These are phyloP conservation scores for Istiophorus platypterus DNA, from an alignment of 2,113 vertebrate genomes.

Conservation along the genomic window DNA sequence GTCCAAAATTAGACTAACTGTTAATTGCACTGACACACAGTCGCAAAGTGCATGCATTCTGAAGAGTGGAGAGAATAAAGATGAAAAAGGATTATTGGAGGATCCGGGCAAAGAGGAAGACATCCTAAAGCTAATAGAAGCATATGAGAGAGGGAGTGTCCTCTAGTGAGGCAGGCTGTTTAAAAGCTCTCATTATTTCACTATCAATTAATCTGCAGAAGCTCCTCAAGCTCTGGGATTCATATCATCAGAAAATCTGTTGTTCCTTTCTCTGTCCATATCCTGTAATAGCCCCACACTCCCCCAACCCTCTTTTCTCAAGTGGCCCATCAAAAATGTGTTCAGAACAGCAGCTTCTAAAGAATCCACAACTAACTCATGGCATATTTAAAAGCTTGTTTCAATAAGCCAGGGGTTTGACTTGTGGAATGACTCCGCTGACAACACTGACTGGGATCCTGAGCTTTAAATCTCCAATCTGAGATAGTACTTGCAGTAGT, in stretches of 20 bases:
- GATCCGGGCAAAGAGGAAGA: not conserved
- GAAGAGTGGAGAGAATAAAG: not conserved
- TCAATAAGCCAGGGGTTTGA: slow-evolving; percentile 40
- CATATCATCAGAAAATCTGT: slow-evolving; percentile 53
- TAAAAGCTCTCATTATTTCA: slow-evolving; percentile 72
- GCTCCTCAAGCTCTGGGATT: slow-evolving; percentile 50
- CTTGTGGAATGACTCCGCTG: slow-evolving; percentile 15
- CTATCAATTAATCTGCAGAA: slow-evolving; percentile 66
- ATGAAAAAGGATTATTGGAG: not conserved
- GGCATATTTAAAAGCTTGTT: slow-evolving; percentile 53
- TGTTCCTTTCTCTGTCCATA: slow-evolving; percentile 50
- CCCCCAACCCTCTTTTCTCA: slow-evolving; percentile 14
- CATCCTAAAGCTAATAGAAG: slow-evolving; percentile 7
- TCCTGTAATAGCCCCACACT: slow-evolving; percentile 2
- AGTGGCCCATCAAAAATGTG: slow-evolving; percentile 50
- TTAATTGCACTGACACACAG: not conserved
- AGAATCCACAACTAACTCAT: slow-evolving; percentile 54
- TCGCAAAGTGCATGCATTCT: not conserved
- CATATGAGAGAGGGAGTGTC: not conserved
- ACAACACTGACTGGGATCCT: not conserved
- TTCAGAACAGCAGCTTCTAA: slow-evolving; percentile 47
- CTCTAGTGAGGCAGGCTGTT: slow-evolving; percentile 27
- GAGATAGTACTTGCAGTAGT: not conserved
- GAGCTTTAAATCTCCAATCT: slow-evolving; percentile 25
- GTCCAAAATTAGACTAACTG: not conserved